Evolutionary conservation across 2,113 vertebrate species (phyloP), one percentile per base, ranked within the genome.

Genomic region (Dendropsophus ebraccatus): DNA sequence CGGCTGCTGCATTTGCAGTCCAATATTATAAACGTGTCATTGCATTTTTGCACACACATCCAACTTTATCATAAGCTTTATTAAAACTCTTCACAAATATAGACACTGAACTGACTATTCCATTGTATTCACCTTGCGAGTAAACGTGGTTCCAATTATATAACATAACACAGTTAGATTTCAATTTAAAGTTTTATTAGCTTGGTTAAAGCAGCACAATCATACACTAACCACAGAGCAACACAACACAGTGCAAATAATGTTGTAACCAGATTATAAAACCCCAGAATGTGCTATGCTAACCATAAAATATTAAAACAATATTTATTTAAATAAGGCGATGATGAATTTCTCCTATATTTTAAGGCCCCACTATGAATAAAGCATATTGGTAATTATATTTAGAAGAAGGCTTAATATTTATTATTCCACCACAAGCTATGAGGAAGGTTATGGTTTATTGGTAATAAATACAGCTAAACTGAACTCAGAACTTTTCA

Each of bases 241-340:
- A 72, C 12, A 80, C 32, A 70, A 85, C 21, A 80, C n/a, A 56
- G 25, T 32, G 69, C 50, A 86, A 32, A 65, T 73, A 32, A 50
- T 86, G 17, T 69, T 37, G 54, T 62, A 54, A 62, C 60, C 77
- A n/a, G n/a, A 60, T 73, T 86, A 73, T 80, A n/a, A 25, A 86
- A 73, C 2, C 35, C 25, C 78, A 32, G 45, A 87, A 58, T 69
- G 67, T 80, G 28, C 47, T 73, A 47, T 73, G 50, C 54, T 81
- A 80, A 19, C 77, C 50, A 86, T 86, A 81, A 81, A 86, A 32
- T 69, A 60, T 67, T 17, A 25, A 47, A 81, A 86, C 9, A 74
- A 86, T 86, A 87, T 87, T 87, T 87, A 47, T 49, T 81, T 50
- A 49, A 86, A 81, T 87, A 81, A 81, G 81, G 65, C 45, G 58